A percentile compares a stretch with the other conserved stretches of the same genome.
phyloP scores from a whole-genome alignment of 1,140 invertebrate species.

The Artemia franciscana region DNA sequence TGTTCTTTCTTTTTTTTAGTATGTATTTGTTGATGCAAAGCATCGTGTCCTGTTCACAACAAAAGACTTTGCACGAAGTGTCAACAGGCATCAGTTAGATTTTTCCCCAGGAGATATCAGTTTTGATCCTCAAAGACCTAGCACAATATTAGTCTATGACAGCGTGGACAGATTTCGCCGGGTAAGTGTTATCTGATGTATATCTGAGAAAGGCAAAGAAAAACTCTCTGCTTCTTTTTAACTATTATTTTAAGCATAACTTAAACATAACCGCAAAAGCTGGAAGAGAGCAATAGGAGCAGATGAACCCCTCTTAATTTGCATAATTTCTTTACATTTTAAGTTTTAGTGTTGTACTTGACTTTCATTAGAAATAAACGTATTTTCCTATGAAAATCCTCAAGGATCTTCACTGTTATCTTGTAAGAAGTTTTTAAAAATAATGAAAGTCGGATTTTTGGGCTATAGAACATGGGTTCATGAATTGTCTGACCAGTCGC shows the following conservation, averaged over 20 bases:
- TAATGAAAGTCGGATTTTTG: no score
- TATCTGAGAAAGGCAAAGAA: no score
- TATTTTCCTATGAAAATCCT: no score
- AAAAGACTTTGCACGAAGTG: constrained; percentile 37
- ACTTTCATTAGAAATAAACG: not conserved
- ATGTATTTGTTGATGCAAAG: constrained; percentile 52
- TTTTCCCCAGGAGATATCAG: constrained; percentile 52
- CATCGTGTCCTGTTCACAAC: constrained; percentile 56
- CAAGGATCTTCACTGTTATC: no score
- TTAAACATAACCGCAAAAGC: no score
- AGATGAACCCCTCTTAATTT: no score
- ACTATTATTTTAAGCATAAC: no score
- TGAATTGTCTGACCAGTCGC: no score
- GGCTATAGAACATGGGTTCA: no score
- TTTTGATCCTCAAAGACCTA: constrained; percentile 39
- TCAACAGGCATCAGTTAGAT: constrained; percentile 29
- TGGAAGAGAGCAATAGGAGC: no score
- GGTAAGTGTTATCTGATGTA: constrained; percentile 28
- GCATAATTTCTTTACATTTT: not conserved
- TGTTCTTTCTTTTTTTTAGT: constrained; percentile 32
- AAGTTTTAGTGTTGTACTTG: not conserved
- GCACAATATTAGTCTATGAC: constrained; percentile 38
- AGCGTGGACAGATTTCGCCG: constrained; percentile 36
- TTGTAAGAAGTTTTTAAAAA: no score
- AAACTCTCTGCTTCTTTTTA: no score